These are phyloP conservation scores for Drosophila lacicola DNA, from an alignment of 2,888 invertebrate species.

Conservation along the genomic window DNA sequence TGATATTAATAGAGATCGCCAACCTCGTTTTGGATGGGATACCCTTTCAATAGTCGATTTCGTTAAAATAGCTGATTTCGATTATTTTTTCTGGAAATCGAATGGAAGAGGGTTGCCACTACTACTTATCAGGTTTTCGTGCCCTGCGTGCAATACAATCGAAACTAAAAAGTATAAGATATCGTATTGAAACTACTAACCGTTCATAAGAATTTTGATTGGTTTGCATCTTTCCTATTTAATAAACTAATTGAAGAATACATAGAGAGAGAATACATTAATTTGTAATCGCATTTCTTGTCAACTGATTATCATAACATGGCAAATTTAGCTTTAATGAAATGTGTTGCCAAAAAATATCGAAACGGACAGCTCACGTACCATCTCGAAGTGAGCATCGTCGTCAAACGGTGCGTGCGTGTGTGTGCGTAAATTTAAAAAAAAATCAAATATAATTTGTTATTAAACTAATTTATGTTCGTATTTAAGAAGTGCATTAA, in stretches of 20 bases:
- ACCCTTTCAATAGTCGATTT: no score
- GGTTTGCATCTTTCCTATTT: background rate
- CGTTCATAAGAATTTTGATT: no score
- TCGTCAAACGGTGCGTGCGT: constrained; percentile 40
- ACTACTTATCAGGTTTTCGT: background rate
- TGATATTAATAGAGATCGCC: no score
- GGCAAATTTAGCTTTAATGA: background rate
- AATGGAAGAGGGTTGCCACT: background rate
- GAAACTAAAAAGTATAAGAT: background rate
- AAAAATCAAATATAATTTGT: constrained; percentile 13
- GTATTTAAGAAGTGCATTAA: background rate
- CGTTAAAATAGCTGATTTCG: no score
- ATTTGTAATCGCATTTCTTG: background rate
- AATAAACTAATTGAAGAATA: background rate
- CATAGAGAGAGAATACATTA: background rate
- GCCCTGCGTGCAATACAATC: background rate
- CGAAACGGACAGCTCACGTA: constrained; percentile 9
- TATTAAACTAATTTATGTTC: constrained; percentile 8
- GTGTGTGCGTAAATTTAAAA: constrained; percentile 32
- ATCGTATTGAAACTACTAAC: background rate
- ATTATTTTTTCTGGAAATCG: background rate
- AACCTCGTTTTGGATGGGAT: no score
- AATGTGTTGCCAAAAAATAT: constrained; percentile 14
- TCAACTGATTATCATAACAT: background rate
- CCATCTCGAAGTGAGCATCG: constrained; percentile 43